Evolutionary conservation across 2,888 invertebrate species (phyloP), one percentile per base, ranked within the genome.

Genomic region (Thalpophila matura): DNA sequence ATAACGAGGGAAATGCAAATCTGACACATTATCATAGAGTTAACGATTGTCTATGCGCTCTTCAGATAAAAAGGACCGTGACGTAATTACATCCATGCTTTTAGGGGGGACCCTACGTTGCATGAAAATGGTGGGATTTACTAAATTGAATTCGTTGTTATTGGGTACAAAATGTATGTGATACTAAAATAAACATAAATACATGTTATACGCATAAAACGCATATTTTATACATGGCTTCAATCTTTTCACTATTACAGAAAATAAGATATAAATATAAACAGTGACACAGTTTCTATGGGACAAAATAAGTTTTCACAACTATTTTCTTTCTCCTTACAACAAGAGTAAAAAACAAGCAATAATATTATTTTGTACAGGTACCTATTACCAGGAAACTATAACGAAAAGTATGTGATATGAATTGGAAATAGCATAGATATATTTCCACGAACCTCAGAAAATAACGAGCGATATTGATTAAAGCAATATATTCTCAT

Each of bases 1-100:
- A 86, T 87, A 89, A 91, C 84, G 85, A 89, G 86, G 79, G 79
- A 81, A 82, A 90, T 90, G 87, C 83, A 90, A 89, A 90, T 86
- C 63, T 53, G 53, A 60, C 71, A 69, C 71, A 82, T 80, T 75
- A 80, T 75, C 67, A 70, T 69, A 64, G 53, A 67, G 76, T 75
- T 79, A 80, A 78, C 77, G 77, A 81, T 80, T 76, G 68, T 77
- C 73, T 76, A 70, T 75, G 79, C 64, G 60, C 70, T 73, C 77
- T 75, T 56, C 51, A 81, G 77, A 81, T 82, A 81, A 84, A 81
- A 80, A 58, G 63, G 63, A 56, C 18, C 50, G 38, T 47, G 54
- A 66, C 40, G 50, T 50, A 37, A 67, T 66, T 45, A 61, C 45
- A 56, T 26, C 29, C 26, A n/a, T 16, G 4, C 50, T 37, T 35